Base-by-base conservation (phyloP, 2,113 vertebrate species). In the Emydura subglobosa region DNA sequence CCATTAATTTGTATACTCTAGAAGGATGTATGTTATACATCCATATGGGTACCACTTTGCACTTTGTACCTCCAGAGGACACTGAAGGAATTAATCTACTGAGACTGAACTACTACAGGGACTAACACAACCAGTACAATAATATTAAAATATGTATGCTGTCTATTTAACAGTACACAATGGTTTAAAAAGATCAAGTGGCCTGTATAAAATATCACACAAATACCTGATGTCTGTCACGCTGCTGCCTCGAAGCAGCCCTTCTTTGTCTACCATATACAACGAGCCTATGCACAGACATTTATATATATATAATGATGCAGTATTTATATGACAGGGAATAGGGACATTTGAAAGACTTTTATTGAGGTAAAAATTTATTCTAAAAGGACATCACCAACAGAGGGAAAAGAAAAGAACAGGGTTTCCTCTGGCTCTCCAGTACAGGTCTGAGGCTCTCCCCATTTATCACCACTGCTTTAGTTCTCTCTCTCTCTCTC, bases 1-100 rank as follows among this genome's bases (percentile, higher is more conserved):
- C 97, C 96, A 97, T 98, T 98, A 98, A 98, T 98, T 97, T 98
- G 98, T 97, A 97, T 96, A 98, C 97, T 98, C 95, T 88, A 85
- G 94, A 98, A 93, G 93, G 97, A 91, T 97, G 94, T 79, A 87
- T 95, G 92, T 97, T 95, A 96, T 97, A 97, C 97, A 95, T 97
- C 97, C 97, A 90, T 96, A 97, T 97, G 97, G 96, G 97, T 93
- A 88, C 97, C 93, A 80, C 91, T 96, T 95, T 94, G 89, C 91
- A 95, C 93, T 97, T 97, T 89, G 88, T 93, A 94, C 96, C 95
- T 91, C 80, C 86, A 54, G n/a, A 7, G 24, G 89, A 78, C 79
- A 80, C 85, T 68, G 55, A 82, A 85, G n/a, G 50, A 79, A 50
- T 68, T 83, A 76, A 83, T 93, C 86, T 89, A 76, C 88, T 27